These are phyloP conservation scores for Haliaeetus leucogaster DNA, from an alignment of 2,113 vertebrate genomes.

Conservation along the genomic window DNA sequence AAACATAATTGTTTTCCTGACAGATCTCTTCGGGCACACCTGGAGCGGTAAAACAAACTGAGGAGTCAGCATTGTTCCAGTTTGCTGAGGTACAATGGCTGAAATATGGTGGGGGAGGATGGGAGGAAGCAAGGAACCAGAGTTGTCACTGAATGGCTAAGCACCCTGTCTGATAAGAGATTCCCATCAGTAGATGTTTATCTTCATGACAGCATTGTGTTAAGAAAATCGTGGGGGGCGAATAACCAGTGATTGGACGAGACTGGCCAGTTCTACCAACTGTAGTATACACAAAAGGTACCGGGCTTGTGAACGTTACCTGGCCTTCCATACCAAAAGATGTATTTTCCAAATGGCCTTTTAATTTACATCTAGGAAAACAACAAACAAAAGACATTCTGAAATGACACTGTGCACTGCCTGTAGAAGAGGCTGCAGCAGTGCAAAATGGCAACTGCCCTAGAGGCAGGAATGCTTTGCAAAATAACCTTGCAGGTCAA, in stretches of 20 bases:
- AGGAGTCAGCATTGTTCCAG: conserved; percentile 80
- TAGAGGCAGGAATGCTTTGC: background rate
- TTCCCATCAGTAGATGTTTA: background rate
- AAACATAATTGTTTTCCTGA: conserved; percentile 39
- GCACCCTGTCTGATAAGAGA: background rate
- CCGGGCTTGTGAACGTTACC: background rate
- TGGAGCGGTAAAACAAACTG: conserved; percentile 70
- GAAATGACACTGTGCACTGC: background rate
- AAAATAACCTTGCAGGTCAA: background rate
- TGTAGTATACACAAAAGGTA: background rate
- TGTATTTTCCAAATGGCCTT: background rate
- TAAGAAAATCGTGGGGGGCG: background rate
- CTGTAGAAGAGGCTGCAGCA: background rate
- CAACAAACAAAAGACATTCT: background rate
- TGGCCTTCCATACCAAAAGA: background rate
- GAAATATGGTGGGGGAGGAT: background rate
- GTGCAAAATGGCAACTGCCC: background rate
- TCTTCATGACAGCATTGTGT: background rate
- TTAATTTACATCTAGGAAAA: background rate
- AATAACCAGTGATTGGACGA: background rate
- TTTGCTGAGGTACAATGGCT: conserved; percentile 78
- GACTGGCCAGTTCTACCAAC: background rate
- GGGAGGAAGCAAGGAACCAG: background rate
- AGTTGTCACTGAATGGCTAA: background rate
- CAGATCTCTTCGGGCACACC: conserved; percentile 79